These are phyloP conservation scores for Numida meleagris DNA, from an alignment of 2,113 vertebrate genomes.

Conservation along the genomic window DNA sequence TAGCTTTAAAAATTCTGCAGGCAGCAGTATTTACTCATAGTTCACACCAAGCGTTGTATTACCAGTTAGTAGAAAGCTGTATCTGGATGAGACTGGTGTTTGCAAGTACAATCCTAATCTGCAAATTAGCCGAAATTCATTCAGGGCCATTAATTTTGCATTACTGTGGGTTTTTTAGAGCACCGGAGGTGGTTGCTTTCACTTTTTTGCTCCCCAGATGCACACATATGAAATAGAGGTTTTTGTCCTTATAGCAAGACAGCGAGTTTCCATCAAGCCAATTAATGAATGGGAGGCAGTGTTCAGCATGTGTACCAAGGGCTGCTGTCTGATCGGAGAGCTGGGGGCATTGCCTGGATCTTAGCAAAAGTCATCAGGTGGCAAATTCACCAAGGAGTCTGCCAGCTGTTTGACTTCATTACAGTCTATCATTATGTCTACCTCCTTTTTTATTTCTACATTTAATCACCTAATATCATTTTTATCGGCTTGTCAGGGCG, in stretches of 20 bases:
- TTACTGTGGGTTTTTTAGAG: not conserved
- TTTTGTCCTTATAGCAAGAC: slow-evolving; percentile 9
- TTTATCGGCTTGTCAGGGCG: slow-evolving; percentile 74
- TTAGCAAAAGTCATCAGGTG: slow-evolving; percentile 71
- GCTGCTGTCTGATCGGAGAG: slow-evolving; percentile 21
- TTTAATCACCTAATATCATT: slow-evolving; percentile 76
- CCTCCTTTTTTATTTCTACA: slow-evolving; percentile 66
- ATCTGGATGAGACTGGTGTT: not conserved
- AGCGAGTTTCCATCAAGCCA: slow-evolving; percentile 47
- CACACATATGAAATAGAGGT: not conserved
- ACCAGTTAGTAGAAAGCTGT: not conserved
- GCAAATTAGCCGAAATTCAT: not conserved
- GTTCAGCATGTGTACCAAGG: slow-evolving; percentile 31
- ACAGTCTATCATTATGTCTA: slow-evolving; percentile 74
- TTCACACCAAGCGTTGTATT: not conserved
- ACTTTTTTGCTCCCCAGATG: not conserved
- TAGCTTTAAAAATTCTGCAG: not conserved
- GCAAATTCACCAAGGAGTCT: slow-evolving; percentile 70
- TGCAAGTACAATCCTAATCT: not conserved
- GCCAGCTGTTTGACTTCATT: slow-evolving; percentile 74
- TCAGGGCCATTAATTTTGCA: not conserved
- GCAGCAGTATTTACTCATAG: not conserved
- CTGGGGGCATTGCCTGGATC: slow-evolving; percentile 58
- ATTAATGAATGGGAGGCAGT: slow-evolving; percentile 52
- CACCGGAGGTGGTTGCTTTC: not conserved